These are phyloP conservation scores for Nudaria mundana DNA, from an alignment of 2,888 invertebrate genomes.

Conservation along the genomic window DNA sequence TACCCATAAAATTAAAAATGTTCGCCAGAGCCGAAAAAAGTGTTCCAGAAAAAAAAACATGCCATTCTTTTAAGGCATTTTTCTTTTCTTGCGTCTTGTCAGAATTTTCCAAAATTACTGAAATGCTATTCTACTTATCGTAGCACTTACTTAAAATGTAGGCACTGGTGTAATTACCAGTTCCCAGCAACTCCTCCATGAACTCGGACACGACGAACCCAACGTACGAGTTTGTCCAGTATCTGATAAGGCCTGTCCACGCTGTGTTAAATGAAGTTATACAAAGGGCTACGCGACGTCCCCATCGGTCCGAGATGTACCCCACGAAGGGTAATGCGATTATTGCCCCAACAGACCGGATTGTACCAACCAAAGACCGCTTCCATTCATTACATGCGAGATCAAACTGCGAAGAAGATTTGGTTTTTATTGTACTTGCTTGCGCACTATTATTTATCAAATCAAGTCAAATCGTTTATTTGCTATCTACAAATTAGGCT, in stretches of 20 bases:
- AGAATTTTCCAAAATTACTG: too few species aligned
- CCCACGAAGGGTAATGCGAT: conserved; percentile 85
- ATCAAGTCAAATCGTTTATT: too few species aligned
- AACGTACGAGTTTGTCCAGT: conserved; percentile 81
- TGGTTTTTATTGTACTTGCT: too few species aligned
- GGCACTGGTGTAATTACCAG: conserved; percentile 85
- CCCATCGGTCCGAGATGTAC: conserved; percentile 86
- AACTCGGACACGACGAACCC: conserved; percentile 86
- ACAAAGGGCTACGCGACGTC: conserved; percentile 81
- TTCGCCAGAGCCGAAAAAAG: too few species aligned
- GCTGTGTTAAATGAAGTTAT: conserved; percentile 82
- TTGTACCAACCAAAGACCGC: conserved; percentile 86
- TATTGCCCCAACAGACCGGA: conserved; percentile 85
- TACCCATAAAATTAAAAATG: too few species aligned
- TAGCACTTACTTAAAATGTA: conserved; percentile 83
- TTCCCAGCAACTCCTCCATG: conserved; percentile 83
- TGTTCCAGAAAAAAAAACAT: too few species aligned
- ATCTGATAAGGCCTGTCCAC: conserved; percentile 83
- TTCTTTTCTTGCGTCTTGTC: too few species aligned
- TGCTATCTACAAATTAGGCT: too few species aligned
- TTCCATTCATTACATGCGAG: conserved; percentile 86
- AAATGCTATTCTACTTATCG: not conserved
- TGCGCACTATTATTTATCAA: too few species aligned
- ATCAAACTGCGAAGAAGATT: conserved; percentile 74
- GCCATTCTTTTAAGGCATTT: too few species aligned